These are phyloP conservation scores for Gasteruption jaculator DNA, from an alignment of 2,888 invertebrate genomes.

Conservation along the genomic window DNA sequence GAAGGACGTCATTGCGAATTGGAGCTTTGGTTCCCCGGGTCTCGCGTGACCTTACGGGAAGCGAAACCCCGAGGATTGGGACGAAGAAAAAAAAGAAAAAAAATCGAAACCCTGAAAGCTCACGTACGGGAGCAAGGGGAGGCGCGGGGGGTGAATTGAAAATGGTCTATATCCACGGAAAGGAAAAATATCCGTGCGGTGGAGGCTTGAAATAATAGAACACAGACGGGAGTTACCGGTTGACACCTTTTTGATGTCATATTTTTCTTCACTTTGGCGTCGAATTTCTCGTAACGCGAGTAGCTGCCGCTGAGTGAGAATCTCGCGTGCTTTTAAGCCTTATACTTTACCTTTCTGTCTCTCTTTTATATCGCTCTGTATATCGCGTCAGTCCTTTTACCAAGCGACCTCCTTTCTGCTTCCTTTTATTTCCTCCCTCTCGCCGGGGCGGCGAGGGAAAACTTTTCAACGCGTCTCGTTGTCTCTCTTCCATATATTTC, in stretches of 20 bases:
- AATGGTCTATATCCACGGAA: slow-evolving; percentile 5
- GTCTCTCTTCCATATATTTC: slow-evolving; percentile 5
- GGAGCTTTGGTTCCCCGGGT: too few relatives aligned
- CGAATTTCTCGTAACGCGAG: slow-evolving; percentile 41
- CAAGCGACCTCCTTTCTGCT: slow-evolving; percentile 1
- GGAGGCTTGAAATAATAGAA: neutral
- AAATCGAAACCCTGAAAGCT: slow-evolving; percentile 12
- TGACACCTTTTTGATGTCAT: slow-evolving; percentile 12
- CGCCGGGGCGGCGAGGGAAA: slow-evolving; percentile 9
- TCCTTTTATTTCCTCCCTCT: slow-evolving; percentile 4
- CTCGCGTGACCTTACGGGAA: slow-evolving; percentile 13
- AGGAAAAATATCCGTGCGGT: neutral
- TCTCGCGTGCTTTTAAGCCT: too few relatives aligned
- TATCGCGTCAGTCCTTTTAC: slow-evolving; percentile 8
- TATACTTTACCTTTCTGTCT: too few relatives aligned
- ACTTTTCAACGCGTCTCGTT: slow-evolving; percentile 5
- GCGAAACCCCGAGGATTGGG: slow-evolving; percentile 11
- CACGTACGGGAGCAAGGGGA: too few relatives aligned
- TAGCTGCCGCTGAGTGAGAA: slow-evolving; percentile 23
- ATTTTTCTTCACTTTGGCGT: slow-evolving; percentile 41
- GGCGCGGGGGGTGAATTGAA: too few relatives aligned
- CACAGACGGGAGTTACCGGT: neutral
- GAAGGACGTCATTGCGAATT: too few relatives aligned
- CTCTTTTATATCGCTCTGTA: slow-evolving; percentile 11
- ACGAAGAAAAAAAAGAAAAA: slow-evolving; percentile 15